Base-by-base conservation (phyloP, 1,140 invertebrate species). In the Polypedilum vanderplanki region DNA sequence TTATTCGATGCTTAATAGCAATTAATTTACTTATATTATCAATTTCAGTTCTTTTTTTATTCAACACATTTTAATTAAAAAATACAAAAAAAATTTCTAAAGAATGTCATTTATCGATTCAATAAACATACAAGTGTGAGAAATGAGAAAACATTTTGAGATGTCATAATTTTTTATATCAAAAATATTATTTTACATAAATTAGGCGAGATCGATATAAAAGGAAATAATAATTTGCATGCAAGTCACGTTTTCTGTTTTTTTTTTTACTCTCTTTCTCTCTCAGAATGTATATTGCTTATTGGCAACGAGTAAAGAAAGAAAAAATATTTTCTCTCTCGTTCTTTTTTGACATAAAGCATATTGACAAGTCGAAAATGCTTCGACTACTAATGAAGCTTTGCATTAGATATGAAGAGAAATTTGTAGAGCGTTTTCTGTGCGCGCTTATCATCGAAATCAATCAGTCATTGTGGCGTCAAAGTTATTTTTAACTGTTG, bases 361-460 rank as follows among this genome's bases (percentile, higher is more conserved):
- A 57, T 57, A 57, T 57, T 57, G 46, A 57, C 46, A 57, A 57
- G 46, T 57, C 46, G 46, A 57, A 57, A 57, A 57, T 57, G 46
- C 46, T 57, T 57, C 46, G 46, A 57, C 46, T 57, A 57, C 46
- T 57, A 57, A 57, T 57, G 46, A 57, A 57, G 46, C 46, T n/a
- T 57, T 57, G 46, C 46, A 57, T 57, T 57, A 57, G 46, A 57
- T 57, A 57, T 12, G n/a, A n/a, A 57, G n/a, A 57, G 46, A 57
- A 57, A 12, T 57, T 57, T 57, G 12, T 33, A 33, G 24, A 33
- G 24, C 24, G 24, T 33, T 33, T 33, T 33, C 5, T 57, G 12
- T 57, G n/a, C 46, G 46, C n/a, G 24, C 46, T 57, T 57, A 57
- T 57, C 46, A 15, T n/a, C 12, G 46, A n/a, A 57, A 57, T 57